Base-by-base conservation (phyloP, 1,140 invertebrate species). In the fruit fly (Drosophila melanogaster) region DNA sequence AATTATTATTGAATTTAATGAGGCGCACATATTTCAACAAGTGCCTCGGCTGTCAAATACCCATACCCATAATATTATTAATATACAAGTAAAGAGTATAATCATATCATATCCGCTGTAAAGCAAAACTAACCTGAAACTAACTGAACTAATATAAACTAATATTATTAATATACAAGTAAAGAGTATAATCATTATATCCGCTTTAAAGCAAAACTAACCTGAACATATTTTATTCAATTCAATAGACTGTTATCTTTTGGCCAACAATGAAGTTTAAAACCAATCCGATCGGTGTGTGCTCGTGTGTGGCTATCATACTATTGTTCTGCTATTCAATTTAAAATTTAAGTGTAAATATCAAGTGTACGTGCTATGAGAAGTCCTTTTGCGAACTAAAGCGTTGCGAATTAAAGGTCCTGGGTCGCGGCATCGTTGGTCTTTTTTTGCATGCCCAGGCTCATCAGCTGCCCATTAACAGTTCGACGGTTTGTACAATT, bases 381-480 rank as follows among this genome's bases (percentile, higher is more conserved):
- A 33, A 46, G 17, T 58, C 55, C 0, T 58, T 22, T 6, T 58
- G 41, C 8, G 41, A 46, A 26, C 37, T 64, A 4, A 30, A 19
- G 2, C 24, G 51, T 22, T 80, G 74, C 14, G 51, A 77, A 15
- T 37, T 80, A 0, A 69, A 73, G 10, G 24, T 72, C 10, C 10
- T 76, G 12, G 55, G 55, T 3, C 76, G 76, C 5, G 60, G 65
- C 10, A 41, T 44, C 14, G 37, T 71, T 3, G 66, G 43, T 1
- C 22, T 76, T 3, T 38, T 35, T 35, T 2, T 76, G 1, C 50
- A 79, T 58, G 50, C 53, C 3, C 22, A 47, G 14, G 19, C 71
- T 19, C 46, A 60, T 30, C 37, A 72, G 14, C 0, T 53, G 15
- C 77, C 72, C 1, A 58, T 79, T 1, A 71, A 38, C 14, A 60